A percentile compares a stretch with the other conserved stretches of the same genome.
phyloP scores from a whole-genome alignment of 2,797 vertebrate genomes.

The Sebastes aleutianus region DNA sequence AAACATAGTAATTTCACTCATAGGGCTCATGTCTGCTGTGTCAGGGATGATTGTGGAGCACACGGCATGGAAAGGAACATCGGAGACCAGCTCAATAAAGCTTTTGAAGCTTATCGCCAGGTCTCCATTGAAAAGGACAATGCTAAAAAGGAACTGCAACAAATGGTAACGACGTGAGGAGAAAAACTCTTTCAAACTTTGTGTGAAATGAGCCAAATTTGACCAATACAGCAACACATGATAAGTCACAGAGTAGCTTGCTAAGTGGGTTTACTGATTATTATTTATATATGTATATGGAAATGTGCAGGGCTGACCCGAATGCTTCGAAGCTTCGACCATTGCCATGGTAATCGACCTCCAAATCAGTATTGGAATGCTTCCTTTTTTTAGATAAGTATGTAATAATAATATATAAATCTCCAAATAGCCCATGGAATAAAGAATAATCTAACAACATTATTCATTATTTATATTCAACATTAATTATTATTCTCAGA shows the following conservation, averaged over 20 bases:
- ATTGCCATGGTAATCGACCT: too few relatives aligned
- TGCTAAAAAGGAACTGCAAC: slow-evolving; percentile 89
- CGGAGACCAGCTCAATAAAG: slow-evolving; percentile 97
- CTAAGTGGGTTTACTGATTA: neutral
- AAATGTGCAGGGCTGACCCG: neutral
- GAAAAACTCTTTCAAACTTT: neutral
- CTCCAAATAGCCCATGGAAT: too few relatives aligned
- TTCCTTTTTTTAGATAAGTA: too few relatives aligned
- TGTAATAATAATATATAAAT: too few relatives aligned
- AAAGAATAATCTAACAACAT: too few relatives aligned
- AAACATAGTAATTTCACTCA: neutral
- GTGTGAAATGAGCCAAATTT: neutral
- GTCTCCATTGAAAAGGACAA: slow-evolving; percentile 94
- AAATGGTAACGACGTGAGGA: slow-evolving; percentile 82
- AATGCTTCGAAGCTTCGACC: too few relatives aligned
- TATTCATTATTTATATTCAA: too few relatives aligned
- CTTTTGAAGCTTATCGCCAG: slow-evolving; percentile 96
- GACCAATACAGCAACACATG: neutral
- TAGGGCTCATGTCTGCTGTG: slow-evolving; percentile 81
- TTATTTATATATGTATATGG: neutral
- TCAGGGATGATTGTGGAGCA: slow-evolving; percentile 91
- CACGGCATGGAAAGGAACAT: slow-evolving; percentile 97
- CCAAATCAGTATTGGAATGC: too few relatives aligned
- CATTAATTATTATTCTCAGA: too few relatives aligned
- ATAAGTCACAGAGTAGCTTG: too few relatives aligned